Conservation (phyloP, 2,113 vertebrate genomes). For the Irena cyanogastra region DNA sequence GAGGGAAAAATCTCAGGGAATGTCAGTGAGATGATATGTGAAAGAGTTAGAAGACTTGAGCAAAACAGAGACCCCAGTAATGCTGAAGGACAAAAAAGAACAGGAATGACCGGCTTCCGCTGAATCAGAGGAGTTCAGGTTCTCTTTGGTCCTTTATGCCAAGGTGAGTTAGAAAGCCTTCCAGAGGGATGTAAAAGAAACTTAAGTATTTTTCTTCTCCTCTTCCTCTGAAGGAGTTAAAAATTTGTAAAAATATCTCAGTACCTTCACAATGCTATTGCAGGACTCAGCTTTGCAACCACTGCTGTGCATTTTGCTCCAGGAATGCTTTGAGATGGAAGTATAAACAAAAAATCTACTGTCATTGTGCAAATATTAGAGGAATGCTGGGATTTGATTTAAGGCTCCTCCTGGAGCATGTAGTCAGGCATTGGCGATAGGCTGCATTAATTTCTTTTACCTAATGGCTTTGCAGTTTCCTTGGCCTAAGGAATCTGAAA, state of each 20-base stretch:
- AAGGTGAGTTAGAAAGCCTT: not conserved
- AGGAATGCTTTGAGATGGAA: not conserved
- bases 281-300: not conserved
- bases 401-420: not conserved
- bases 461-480: not conserved
- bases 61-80: not conserved
- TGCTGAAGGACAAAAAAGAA: not conserved
- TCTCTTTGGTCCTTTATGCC: not conserved
- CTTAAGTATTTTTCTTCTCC: not conserved
- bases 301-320: not conserved
- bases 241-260: not conserved
- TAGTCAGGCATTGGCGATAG: not conserved
- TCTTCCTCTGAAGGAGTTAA: not conserved
- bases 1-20: not conserved
- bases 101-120: not conserved
- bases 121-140: not conserved
- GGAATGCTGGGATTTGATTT: not conserved
- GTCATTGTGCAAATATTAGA: not conserved
- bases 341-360: not conserved
- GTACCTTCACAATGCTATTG: not conserved
- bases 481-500: not conserved
- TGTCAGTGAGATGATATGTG: not conserved
- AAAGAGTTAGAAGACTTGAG: not conserved
- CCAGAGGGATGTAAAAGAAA: not conserved
- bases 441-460: not conserved